These are phyloP conservation scores for Setophaga coronata DNA, from an alignment of 2,113 vertebrate species.

Conservation along the genomic window DNA sequence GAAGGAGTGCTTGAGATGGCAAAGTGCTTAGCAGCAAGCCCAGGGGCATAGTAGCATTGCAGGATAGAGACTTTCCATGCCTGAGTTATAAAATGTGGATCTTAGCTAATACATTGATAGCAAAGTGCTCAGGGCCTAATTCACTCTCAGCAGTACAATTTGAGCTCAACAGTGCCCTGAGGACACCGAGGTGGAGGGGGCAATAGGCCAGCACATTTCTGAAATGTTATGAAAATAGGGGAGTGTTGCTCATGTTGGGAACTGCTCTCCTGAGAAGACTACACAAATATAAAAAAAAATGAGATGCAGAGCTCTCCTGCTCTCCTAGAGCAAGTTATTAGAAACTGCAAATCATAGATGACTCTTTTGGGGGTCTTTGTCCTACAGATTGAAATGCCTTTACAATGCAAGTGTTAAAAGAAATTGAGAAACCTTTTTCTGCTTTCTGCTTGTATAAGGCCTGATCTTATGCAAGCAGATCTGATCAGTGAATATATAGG, in stretches of 20 bases:
- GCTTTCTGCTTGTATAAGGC: neutral
- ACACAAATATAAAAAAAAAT: neutral
- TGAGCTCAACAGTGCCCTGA: neutral
- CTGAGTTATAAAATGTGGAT: slow-evolving; percentile 13
- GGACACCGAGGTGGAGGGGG: slow-evolving; percentile 6
- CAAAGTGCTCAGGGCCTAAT: neutral
- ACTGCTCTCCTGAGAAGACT: slow-evolving; percentile 6
- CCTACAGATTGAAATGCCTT: neutral
- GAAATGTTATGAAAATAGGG: slow-evolving; percentile 4
- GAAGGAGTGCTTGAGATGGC: slow-evolving; percentile 10
- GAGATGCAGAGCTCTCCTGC: neutral
- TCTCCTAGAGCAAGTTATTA: slow-evolving; percentile 42
- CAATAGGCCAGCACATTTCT: slow-evolving; percentile 8
- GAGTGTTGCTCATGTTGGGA: neutral
- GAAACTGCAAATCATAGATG: slow-evolving; percentile 33
- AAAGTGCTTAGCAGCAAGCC: slow-evolving; percentile 21
- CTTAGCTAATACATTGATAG: slow-evolving; percentile 11
- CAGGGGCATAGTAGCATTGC: neutral
- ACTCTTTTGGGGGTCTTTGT: neutral
- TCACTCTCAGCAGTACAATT: neutral
- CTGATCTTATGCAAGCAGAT: neutral
- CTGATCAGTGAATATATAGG: neutral
- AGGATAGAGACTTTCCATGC: neutral
- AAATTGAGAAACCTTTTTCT: neutral
- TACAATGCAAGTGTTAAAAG: neutral